A percentile compares a stretch with the other conserved stretches of the same genome.
phyloP scores from a whole-genome alignment of 1,140 invertebrate genomes.

The Bradynema listronoti region DNA sequence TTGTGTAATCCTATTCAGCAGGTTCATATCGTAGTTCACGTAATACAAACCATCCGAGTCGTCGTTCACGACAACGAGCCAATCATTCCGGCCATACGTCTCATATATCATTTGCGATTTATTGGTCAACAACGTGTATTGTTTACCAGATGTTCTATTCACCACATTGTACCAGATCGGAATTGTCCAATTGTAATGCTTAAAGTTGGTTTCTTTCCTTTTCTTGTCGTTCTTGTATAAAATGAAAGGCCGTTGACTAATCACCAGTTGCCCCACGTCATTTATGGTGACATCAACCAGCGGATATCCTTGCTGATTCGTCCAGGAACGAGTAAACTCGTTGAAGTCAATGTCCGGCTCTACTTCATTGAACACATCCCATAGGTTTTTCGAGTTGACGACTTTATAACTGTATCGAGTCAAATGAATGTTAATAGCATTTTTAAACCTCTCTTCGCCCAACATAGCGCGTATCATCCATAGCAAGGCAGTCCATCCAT shows the following conservation, averaged over 20 bases:
- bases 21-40: conserved; percentile 31
- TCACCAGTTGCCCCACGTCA: conserved; percentile 40
- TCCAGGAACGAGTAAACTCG: conserved; percentile 47
- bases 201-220: too few relatives aligned
- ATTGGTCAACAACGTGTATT: too few relatives aligned
- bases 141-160: too few relatives aligned
- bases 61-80: conserved; percentile 31
- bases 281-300: conserved; percentile 39
- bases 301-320: conserved; percentile 54
- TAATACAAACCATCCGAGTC: conserved; percentile 45
- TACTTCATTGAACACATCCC: conserved; percentile 43
- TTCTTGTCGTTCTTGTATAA: conserved; percentile 48
- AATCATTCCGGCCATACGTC: too few relatives aligned
- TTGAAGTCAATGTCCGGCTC: conserved; percentile 45
- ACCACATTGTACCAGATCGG: conserved; percentile 44
- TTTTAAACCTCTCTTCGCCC: conserved; percentile 73
- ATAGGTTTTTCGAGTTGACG: conserved; percentile 42
- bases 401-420: conserved; percentile 44
- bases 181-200: too few relatives aligned
- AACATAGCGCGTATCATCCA: conserved; percentile 89
- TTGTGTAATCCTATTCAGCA: conserved; percentile 29
- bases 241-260: conserved; percentile 51
- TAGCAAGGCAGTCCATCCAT: conserved; percentile 82
- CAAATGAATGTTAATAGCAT: conserved; percentile 51
- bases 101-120: too few relatives aligned